Evolutionary conservation across 2,113 vertebrate species (phyloP).

Genomic region (Rutilus rutilus): DNA sequence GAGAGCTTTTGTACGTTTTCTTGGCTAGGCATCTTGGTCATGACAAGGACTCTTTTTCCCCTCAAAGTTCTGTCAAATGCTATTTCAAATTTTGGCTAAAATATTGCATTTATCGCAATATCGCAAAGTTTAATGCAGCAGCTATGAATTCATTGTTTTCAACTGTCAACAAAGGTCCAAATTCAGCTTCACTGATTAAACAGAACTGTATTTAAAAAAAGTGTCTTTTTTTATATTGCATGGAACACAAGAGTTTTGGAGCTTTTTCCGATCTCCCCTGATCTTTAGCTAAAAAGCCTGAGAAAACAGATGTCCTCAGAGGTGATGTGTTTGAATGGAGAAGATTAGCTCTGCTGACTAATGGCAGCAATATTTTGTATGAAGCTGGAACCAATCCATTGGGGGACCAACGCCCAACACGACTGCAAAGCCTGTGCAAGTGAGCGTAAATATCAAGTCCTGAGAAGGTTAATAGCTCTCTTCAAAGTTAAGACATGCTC

Average conservation of each 20-base stretch:
- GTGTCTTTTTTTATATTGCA: not conserved
- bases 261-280: not conserved
- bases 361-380: conserved; percentile 26
- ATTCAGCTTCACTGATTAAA: not conserved
- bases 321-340: conserved; percentile 36
- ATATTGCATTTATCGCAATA: not conserved
- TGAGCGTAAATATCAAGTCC: not conserved
- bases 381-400: conserved; percentile 41
- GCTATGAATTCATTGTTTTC: not conserved
- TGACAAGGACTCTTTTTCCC: not conserved
- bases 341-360: conserved; percentile 30
- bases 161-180: not conserved
- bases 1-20: not conserved
- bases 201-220: not conserved
- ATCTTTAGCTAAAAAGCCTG: conserved; percentile 39
- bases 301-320: conserved; percentile 53
- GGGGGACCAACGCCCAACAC: conserved; percentile 18
- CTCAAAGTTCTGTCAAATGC: not conserved
- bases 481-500: not conserved
- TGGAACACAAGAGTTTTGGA: not conserved
- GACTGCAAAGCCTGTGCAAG: not conserved
- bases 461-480: conserved; percentile 17
- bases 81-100: not conserved
- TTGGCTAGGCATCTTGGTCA: not conserved
- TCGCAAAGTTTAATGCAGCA: not conserved